A percentile compares a stretch with the other conserved stretches of the same genome.
phyloP scores from a whole-genome alignment of 2,888 invertebrate species.

The Cyrtodaria siliqua region DNA sequence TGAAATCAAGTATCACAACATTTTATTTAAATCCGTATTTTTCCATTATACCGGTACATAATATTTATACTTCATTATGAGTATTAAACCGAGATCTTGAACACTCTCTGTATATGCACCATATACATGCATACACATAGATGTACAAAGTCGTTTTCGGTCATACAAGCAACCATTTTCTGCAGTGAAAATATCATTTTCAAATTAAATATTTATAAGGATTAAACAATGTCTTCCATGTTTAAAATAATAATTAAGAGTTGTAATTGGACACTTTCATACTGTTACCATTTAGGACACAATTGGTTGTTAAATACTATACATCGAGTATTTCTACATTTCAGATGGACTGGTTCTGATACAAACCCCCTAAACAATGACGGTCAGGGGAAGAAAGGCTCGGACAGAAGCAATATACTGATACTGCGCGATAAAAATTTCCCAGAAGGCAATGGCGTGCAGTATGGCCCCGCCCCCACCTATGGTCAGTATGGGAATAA shows the following conservation, averaged over 20 bases:
- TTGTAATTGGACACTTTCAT: background rate
- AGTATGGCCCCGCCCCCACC: conserved; percentile 67
- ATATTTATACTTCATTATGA: no score
- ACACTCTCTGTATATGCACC: no score
- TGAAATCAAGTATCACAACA: no score
- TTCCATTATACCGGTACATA: no score
- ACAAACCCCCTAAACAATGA: conserved; percentile 84
- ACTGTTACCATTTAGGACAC: background rate
- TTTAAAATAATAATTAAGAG: background rate
- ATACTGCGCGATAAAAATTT: conserved; percentile 75
- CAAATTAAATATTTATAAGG: background rate
- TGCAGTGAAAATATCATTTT: no score
- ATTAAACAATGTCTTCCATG: background rate
- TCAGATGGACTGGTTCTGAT: conserved; percentile 86
- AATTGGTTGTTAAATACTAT: background rate
- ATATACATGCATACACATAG: no score
- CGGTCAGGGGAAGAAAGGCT: conserved; percentile 84
- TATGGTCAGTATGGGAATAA: conserved; percentile 84
- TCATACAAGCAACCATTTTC: no score
- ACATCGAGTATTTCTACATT: no score
- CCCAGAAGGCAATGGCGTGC: conserved; percentile 74
- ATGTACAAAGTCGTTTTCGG: no score
- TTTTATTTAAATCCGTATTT: no score
- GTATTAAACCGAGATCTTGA: no score
- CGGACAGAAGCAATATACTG: conserved; percentile 85